Percentiles rank a stretch among this genome's conserved stretches.
These are phyloP conservation scores for Polietes domitor DNA, from an alignment of 2,888 invertebrate species.

Conservation along the genomic window DNA sequence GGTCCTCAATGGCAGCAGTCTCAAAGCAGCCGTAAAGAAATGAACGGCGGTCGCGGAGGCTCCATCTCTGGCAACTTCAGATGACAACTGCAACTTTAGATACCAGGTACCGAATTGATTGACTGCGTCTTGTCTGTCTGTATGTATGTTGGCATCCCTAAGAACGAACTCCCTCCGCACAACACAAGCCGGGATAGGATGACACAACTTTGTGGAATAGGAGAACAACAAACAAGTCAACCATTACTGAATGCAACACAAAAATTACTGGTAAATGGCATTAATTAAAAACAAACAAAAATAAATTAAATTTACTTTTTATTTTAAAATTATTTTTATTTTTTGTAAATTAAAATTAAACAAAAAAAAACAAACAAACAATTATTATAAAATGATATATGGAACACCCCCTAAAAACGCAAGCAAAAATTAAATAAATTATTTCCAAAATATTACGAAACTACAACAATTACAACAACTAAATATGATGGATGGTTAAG, in stretches of 20 bases:
- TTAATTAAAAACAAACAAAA: slow-evolving; percentile 55
- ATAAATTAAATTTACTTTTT: slow-evolving; percentile 15
- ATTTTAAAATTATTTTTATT: slow-evolving; percentile 46
- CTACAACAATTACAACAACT: too few species aligned
- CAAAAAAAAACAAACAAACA: slow-evolving; percentile 34
- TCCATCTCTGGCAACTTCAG: slow-evolving; percentile 26
- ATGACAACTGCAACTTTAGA: slow-evolving; percentile 50
- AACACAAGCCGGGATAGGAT: slow-evolving; percentile 3
- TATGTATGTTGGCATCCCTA: background rate
- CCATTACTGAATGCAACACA: slow-evolving; percentile 58
- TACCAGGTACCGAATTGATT: slow-evolving; percentile 22
- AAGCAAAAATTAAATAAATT: slow-evolving; percentile 62
- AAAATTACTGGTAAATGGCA: slow-evolving; percentile 66
- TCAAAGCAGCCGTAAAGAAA: slow-evolving; percentile 42
- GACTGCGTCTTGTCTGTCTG: slow-evolving; percentile 27
- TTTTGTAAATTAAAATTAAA: slow-evolving; percentile 53
- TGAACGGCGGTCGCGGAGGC: slow-evolving; percentile 47
- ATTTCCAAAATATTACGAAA: slow-evolving; percentile 62
- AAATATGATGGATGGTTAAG: slow-evolving; percentile 20
- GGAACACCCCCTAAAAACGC: slow-evolving; percentile 42
- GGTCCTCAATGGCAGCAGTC: slow-evolving; percentile 65
- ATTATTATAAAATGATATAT: slow-evolving; percentile 65
- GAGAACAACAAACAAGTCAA: slow-evolving; percentile 9
- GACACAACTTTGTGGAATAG: slow-evolving; percentile 6
- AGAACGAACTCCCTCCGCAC: background rate